A percentile compares a stretch with the other conserved stretches of the same genome.
These are phyloP conservation scores for Neodiprion fabricii DNA, from an alignment of 1,140 invertebrate genomes.

Conservation along the genomic window DNA sequence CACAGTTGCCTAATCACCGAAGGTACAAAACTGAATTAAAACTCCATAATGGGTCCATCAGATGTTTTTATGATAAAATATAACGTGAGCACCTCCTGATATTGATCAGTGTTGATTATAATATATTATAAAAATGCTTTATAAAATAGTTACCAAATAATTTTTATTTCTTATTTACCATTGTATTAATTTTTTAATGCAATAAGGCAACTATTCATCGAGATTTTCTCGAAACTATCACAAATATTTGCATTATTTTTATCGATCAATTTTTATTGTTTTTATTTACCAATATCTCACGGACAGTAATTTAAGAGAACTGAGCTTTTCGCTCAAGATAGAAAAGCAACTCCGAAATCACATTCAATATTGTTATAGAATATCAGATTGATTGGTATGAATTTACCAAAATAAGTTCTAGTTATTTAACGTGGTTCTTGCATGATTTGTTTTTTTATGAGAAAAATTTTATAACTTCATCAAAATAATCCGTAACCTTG, in stretches of 20 bases:
- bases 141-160: conserved; percentile 48
- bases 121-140: conserved; percentile 38
- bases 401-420: too few relatives aligned
- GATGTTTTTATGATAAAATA: neutral
- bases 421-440: too few relatives aligned
- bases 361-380: too few relatives aligned
- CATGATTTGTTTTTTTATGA: too few relatives aligned
- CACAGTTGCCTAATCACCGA: neutral
- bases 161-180: conserved; percentile 7
- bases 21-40: neutral
- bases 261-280: neutral
- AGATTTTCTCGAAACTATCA: conserved; percentile 44
- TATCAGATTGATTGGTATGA: too few relatives aligned
- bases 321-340: neutral
- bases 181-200: conserved; percentile 42
- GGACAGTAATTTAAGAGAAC: neutral
- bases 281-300: neutral
- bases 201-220: conserved; percentile 50
- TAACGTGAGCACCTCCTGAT: conserved; percentile 20
- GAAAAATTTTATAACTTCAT: too few relatives aligned
- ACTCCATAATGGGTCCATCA: neutral
- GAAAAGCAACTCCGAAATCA: too few relatives aligned
- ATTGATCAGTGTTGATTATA: conserved; percentile 28
- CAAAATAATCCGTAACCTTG: too few relatives aligned
- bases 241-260: conserved; percentile 34